phyloP scores from a whole-genome alignment of 2,797 vertebrate species.

The Pogoniulus pusillus region DNA sequence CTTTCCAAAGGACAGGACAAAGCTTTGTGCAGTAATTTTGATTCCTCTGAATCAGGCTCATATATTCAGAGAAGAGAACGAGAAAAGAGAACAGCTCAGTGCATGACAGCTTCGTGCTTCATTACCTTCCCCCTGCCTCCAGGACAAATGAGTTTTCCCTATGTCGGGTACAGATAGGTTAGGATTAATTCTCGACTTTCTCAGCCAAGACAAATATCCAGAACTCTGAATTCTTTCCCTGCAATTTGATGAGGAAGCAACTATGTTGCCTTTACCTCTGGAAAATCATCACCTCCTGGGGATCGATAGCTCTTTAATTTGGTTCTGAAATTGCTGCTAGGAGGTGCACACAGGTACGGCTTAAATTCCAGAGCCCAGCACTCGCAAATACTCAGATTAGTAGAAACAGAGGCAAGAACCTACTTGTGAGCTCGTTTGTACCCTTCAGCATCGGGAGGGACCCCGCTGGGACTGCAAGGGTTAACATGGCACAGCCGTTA shows the following conservation, averaged over 20 bases:
- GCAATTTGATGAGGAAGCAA: background rate
- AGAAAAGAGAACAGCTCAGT: background rate
- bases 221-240: background rate
- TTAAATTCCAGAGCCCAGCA: background rate
- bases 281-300: background rate
- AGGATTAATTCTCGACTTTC: background rate
- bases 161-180: accelerated
- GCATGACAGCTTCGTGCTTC: background rate
- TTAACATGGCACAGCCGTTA: background rate
- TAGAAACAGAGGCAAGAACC: background rate
- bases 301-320: background rate
- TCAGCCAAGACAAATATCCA: background rate
- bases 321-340: constrained; percentile 1
- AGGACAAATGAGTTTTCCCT: background rate
- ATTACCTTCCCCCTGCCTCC: background rate
- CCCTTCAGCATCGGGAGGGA: background rate
- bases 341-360: background rate
- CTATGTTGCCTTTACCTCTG: background rate
- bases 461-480: background rate
- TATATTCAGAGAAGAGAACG: background rate
- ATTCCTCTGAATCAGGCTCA: background rate
- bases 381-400: background rate
- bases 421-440: background rate
- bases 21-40: background rate
- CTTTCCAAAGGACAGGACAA: background rate